Evolutionary conservation across 2,797 vertebrate species (phyloP).

Genomic region (Vespertilio murinus): DNA sequence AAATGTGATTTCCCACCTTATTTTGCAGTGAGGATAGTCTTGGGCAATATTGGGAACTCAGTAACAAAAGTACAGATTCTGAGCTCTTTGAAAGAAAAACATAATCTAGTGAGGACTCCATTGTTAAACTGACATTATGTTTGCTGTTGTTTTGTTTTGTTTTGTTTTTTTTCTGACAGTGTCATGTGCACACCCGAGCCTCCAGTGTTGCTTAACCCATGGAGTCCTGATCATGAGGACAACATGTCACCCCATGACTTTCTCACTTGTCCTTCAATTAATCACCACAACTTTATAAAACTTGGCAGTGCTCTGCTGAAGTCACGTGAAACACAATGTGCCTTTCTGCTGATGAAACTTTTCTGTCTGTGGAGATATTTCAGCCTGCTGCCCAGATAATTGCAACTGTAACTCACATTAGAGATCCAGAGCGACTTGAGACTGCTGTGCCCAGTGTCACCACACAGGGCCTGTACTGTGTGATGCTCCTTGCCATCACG

Average conservation of each 20-base stretch:
- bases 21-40: not conserved
- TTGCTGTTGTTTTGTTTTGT: not conserved
- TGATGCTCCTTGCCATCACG: not conserved
- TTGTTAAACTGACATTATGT: not conserved
- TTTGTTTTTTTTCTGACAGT: not conserved
- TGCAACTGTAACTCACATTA: conserved; percentile 66
- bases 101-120: not conserved
- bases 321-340: conserved; percentile 56
- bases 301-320: conserved; percentile 4
- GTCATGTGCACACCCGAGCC: not conserved
- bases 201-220: not conserved
- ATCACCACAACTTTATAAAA: conserved; percentile 29
- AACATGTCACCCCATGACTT: not conserved
- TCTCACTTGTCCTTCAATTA: conserved; percentile 57
- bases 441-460: not conserved
- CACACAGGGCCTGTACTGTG: not conserved
- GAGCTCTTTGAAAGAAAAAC: not conserved
- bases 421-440: not conserved
- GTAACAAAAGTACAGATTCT: not conserved
- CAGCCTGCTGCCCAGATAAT: conserved; percentile 59
- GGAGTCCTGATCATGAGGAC: not conserved
- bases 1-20: not conserved
- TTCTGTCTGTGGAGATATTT: conserved; percentile 57
- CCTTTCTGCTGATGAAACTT: conserved; percentile 62
- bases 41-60: not conserved